Base-by-base conservation (phyloP, 2,113 vertebrate genomes). In the Furnarius figulus region DNA sequence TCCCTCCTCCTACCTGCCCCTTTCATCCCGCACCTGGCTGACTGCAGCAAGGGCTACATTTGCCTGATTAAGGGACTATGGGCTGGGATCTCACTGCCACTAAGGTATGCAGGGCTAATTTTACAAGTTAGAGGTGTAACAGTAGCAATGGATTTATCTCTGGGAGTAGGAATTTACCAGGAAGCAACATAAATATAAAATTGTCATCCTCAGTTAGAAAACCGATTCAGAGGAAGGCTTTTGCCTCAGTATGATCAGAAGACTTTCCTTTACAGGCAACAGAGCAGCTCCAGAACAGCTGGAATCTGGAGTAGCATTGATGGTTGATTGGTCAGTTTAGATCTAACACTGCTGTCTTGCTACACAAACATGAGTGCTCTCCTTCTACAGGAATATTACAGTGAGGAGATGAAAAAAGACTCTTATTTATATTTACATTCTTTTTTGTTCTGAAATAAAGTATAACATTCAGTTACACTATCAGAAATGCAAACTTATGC, bases 231-330 rank as follows among this genome's bases (percentile, higher is more conserved):
- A 53, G 59, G 55, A 95, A 74, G 50, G 35, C 3, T 78, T 82
- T 30, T 71, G 39, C 19, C 49, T 66, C 42, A 49, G 59, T 39
- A 31, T 0, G 0, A 67, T 17, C 20, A 25, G 8, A 73, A 65
- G 33, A 25, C 19, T 40, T 62, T 33, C 13, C 33, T 39, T 77
- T 33, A 10, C 10, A 10, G 83, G 72, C 24, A 47, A 66, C 7
- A 44, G 33, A 55, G 52, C 14, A 89, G 70, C 46, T 58, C 59
- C 14, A 22, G 42, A 30, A 59, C 0, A 79, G 37, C 53, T 42
- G 40, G 55, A 82, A 78, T 28, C 1, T 35, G 40, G 40, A 50
- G n/a, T 30, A 79, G 42, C 14, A 31, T 56, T 70, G 80, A 42
- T 10, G 31, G 25, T 35, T 47, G 44, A 23, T 28, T 44, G 58